A percentile compares a stretch with the other conserved stretches of the same genome.
These are phyloP conservation scores for Diacarnus erythraeanus DNA, from an alignment of 37 sponge, comb jelly and placozoan genomes.

Conservation along the genomic window DNA sequence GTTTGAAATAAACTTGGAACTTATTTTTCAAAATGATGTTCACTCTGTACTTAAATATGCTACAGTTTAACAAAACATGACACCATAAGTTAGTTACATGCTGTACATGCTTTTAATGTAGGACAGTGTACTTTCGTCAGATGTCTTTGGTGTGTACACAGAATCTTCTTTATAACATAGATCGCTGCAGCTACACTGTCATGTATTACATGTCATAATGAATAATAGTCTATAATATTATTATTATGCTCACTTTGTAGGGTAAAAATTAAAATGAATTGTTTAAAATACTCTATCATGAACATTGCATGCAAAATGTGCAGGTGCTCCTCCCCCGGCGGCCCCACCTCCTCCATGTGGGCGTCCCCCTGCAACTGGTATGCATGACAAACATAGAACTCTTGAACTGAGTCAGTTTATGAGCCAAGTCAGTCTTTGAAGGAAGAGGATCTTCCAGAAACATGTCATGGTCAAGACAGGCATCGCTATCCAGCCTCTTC, in stretches of 20 bases:
- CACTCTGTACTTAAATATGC: too few relatives aligned
- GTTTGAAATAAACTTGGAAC: too few relatives aligned
- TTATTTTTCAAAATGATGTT: too few relatives aligned
- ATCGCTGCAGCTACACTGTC: too few relatives aligned
- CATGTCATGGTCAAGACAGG: conserved; percentile 94
- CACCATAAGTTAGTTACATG: too few relatives aligned
- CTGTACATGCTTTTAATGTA: too few relatives aligned
- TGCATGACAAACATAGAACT: conserved; percentile 75
- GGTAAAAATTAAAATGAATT: not conserved
- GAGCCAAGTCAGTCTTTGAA: conserved; percentile 34
- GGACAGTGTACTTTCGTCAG: too few relatives aligned
- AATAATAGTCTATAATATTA: conserved; percentile 9
- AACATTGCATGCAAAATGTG: conserved; percentile 1
- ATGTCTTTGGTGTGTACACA: too few relatives aligned
- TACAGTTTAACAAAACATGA: too few relatives aligned
- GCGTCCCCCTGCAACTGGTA: conserved; percentile 10
- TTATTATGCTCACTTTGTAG: too few relatives aligned
- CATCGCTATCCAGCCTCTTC: conserved; percentile 87
- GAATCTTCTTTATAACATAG: too few relatives aligned
- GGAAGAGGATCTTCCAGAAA: conserved; percentile 95
- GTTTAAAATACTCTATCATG: conserved; percentile 35
- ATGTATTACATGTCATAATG: not conserved
- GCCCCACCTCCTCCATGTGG: not conserved
- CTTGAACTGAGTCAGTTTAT: conserved; percentile 40
- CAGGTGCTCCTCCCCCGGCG: not conserved